Evolutionary conservation across 2,888 invertebrate species (phyloP).

Genomic region (Idaea straminata): DNA sequence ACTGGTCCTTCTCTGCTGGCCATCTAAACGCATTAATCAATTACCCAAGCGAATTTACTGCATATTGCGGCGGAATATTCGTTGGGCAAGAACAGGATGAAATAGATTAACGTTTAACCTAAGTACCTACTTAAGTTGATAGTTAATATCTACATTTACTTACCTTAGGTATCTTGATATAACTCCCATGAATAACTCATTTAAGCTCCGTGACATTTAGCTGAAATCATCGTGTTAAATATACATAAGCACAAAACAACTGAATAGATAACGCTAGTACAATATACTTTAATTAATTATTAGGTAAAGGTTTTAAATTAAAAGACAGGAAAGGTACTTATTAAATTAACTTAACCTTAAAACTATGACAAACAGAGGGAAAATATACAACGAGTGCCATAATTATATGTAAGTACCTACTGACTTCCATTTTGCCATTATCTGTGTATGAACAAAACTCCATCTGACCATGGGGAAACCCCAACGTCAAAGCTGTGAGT

Average conservation of each 20-base stretch:
- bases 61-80: background rate
- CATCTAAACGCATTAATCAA: background rate
- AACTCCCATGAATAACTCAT: background rate
- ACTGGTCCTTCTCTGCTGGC: background rate
- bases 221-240: background rate
- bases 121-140: background rate
- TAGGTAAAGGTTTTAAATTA: background rate
- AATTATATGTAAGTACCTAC: background rate
- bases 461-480: background rate
- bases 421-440: background rate
- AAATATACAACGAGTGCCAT: background rate
- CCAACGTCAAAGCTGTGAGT: background rate
- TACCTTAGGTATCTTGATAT: background rate
- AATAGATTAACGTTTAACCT: background rate
- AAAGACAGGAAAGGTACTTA: background rate
- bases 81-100: background rate
- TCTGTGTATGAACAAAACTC: background rate
- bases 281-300: background rate
- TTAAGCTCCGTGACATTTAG: background rate
- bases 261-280: background rate
- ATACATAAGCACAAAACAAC: background rate
- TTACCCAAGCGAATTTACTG: background rate
- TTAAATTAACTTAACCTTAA: too few relatives aligned
- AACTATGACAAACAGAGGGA: too few relatives aligned
- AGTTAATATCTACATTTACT: background rate